These are phyloP conservation scores for Adoxophyes honmai DNA, from an alignment of 1,140 invertebrate genomes.

Conservation along the genomic window DNA sequence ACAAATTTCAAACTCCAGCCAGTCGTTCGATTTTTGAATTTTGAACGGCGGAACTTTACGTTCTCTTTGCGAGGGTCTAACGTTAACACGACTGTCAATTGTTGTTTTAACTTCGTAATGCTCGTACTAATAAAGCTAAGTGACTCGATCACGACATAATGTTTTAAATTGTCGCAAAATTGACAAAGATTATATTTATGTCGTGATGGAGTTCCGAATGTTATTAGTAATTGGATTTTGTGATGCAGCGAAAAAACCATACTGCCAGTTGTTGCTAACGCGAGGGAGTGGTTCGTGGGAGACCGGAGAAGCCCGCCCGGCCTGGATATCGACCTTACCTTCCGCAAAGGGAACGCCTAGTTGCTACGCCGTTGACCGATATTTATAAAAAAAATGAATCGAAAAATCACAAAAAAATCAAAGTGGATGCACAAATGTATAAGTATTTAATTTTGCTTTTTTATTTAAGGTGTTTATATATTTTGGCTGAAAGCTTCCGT, in stretches of 20 bases:
- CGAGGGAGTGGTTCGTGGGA: constrained; percentile 63
- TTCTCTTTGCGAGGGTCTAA: too few relatives aligned
- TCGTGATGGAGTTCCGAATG: constrained; percentile 34
- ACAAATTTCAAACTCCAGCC: neutral
- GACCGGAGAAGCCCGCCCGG: constrained; percentile 46
- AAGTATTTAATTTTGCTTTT: constrained; percentile 67
- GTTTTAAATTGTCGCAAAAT: constrained; percentile 22
- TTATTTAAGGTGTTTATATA: constrained; percentile 71
- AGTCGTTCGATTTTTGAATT: neutral
- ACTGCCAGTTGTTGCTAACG: constrained; percentile 63
- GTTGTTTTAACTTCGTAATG: too few relatives aligned
- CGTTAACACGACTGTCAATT: neutral
- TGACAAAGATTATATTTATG: too few relatives aligned
- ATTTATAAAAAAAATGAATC: constrained; percentile 57
- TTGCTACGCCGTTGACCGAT: constrained; percentile 44
- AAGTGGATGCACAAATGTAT: constrained; percentile 68
- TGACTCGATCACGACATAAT: too few relatives aligned
- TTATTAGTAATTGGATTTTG: constrained; percentile 50
- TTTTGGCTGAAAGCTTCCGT: constrained; percentile 59
- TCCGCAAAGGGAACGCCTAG: constrained; percentile 51
- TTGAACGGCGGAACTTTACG: too few relatives aligned
- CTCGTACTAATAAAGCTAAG: too few relatives aligned
- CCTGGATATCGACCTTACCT: constrained; percentile 40
- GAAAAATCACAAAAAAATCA: constrained; percentile 64
- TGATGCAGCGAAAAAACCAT: constrained; percentile 60